Base-by-base conservation (phyloP, 2,113 vertebrate species). In the Parotia lawesii region DNA sequence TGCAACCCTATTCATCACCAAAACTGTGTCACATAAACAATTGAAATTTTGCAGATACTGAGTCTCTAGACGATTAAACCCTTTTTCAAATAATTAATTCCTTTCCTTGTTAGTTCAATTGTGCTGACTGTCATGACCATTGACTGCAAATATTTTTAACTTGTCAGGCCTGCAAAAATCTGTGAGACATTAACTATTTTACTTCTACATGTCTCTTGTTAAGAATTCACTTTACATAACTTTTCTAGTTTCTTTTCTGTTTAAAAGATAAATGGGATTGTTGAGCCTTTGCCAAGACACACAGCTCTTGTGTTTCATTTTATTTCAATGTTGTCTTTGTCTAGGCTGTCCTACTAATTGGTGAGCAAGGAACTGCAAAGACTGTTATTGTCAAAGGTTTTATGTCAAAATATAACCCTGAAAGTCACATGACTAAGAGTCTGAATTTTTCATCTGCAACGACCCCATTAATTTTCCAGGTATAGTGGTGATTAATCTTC, bases 371-470 rank as follows among this genome's bases (percentile, higher is more conserved):
- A 80, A 99, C 99, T 78, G 99, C 99, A 56, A 99, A 99, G 93
- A 99, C 99, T 2, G 99, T 99, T 73, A 99, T 99, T 66, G 98
- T 99, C 90, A 99, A 99, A 97, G 95, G 98, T 76, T 99, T 98
- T 97, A 97, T 99, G 98, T 99, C 98, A 61, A 99, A 99, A 97
- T 99, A 98, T 62, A 98, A 99, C 93, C 97, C 98, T 29, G 99
- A 99, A 96, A 98, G 53, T 45, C 98, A 99, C 70, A 95, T 98
- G 83, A 93, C 96, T 67, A 99, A 99, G 96, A 98, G 96, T 93
- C 95, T 99, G 51, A 99, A 99, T 97, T 99, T 99, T 95, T 99
- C 99, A 40, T 99, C 99, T 44, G 99, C 99, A 47, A 99, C 99
- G 19, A 99, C 98, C 15, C 99, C 99, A 2, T 95, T 99, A 62